Evolutionary conservation across 2,113 vertebrate genomes (phyloP), one percentile per base, ranked within the genome.

Genomic region (Nansenia antarctica): DNA sequence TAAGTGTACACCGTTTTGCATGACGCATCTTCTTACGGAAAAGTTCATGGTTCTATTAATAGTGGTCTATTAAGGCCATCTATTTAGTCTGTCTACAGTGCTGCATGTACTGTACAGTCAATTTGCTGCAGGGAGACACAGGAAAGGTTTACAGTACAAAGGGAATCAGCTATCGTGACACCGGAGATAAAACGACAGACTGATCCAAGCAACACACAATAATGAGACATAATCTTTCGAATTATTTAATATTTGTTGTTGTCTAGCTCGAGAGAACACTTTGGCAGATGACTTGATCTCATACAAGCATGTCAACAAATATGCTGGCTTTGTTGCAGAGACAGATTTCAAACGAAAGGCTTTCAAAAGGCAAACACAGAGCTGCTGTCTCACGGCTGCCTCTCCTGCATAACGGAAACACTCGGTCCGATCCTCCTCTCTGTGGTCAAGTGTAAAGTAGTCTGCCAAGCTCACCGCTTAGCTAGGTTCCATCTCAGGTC

Each of bases 261-360:
- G 30, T 73, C 72, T 74, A 60, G 63, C 63, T 65, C 47, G 69
- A 65, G 55, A 58, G 30, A 69, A 12, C 22, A 11, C 27, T 42
- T 67, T 4, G 20, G 18, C 14, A 27, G 62, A 71, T 72, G 2
- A 67, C 42, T 30, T 61, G 3, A 32, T 58, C 74, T 73, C 24
- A 63, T 76, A 67, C 59, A 30, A 77, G 62, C 20, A 7, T 72
- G 57, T 68, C 52, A 65, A 62, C 45, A 76, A 73, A 75, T 71
- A 18, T 67, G 70, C 69, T 37, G 45, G 53, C 59, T 58, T 60
- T 72, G 47, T 66, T 3, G 57, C 70, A 67, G 53, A n/a, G 18
- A 45, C 42, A 67, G 30, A 68, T 59, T 18, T 60, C 32, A 68
- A 72, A 73, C 45, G 42, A 15, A 61, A 37, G 9, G 47, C 42